These are phyloP conservation scores for Anniella stebbinsi DNA, from an alignment of 2,797 vertebrate species.

Conservation along the genomic window DNA sequence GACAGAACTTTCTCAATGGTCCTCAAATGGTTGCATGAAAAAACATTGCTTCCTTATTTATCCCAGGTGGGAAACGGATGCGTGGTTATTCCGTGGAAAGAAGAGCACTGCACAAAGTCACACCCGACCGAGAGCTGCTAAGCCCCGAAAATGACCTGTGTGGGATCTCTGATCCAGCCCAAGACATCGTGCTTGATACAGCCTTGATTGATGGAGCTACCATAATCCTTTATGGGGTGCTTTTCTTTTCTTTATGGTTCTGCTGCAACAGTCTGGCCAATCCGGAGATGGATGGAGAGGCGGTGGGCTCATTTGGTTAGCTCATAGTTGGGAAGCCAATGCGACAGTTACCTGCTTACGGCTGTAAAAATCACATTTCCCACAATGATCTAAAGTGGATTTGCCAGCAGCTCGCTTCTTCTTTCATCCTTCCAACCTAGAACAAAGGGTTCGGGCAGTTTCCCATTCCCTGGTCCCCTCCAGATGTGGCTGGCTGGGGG, in stretches of 20 bases:
- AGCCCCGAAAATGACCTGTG: background rate
- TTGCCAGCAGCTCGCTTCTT: background rate
- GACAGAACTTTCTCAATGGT: background rate
- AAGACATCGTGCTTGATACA: no score
- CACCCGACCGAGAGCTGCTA: background rate
- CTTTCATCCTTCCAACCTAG: accelerated
- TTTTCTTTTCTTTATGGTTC: no score
- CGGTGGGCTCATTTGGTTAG: background rate
- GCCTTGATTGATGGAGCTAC: no score
- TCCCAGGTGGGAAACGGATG: background rate
- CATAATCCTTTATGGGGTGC: no score
- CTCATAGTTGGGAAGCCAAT: background rate
- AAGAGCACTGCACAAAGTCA: background rate
- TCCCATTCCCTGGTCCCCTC: no score
- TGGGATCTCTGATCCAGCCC: no score
- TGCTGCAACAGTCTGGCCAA: no score
- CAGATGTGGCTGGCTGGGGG: no score
- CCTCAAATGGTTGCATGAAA: background rate
- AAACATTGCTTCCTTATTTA: background rate
- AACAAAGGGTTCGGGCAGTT: background rate
- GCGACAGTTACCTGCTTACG: background rate
- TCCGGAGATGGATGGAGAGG: background rate
- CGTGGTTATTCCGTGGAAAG: background rate
- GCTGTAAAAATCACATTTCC: accelerated
- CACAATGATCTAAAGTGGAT: accelerated